Percentiles rank a stretch among this genome's conserved stretches.
These are phyloP conservation scores for Bombus sylvicola DNA, from an alignment of 1,140 invertebrate species.

Conservation along the genomic window DNA sequence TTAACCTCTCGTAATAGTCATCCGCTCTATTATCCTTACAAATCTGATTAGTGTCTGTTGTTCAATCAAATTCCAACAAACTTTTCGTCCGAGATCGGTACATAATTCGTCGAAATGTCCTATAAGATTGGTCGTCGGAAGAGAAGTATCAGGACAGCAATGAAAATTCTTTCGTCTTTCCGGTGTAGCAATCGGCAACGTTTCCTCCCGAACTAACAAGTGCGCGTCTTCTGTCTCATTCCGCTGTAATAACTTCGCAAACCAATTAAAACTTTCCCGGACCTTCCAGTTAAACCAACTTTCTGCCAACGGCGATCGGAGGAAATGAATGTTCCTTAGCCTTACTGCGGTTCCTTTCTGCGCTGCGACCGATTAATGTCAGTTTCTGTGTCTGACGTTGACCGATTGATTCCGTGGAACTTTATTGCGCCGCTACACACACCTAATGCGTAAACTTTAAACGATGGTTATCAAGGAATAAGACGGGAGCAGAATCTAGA, in stretches of 20 bases:
- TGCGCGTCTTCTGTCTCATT: slow-evolving; percentile 60
- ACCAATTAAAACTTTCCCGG: slow-evolving; percentile 61
- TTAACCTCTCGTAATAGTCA: too few species aligned
- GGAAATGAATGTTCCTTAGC: slow-evolving; percentile 56
- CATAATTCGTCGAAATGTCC: neutral
- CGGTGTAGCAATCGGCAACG: slow-evolving; percentile 26
- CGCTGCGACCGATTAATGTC: slow-evolving; percentile 51
- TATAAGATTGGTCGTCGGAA: too few species aligned
- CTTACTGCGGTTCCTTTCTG: slow-evolving; percentile 43
- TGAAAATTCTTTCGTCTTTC: slow-evolving; percentile 22
- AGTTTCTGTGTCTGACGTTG: slow-evolving; percentile 55
- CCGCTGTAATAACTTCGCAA: slow-evolving; percentile 58
- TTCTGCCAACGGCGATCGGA: slow-evolving; percentile 48
- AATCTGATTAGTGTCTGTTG: too few species aligned
- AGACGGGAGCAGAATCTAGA: neutral
- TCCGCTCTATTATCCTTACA: too few species aligned
- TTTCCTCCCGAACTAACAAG: slow-evolving; percentile 37
- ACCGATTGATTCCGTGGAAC: slow-evolving; percentile 48
- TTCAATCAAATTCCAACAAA: too few species aligned
- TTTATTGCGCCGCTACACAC: slow-evolving; percentile 27
- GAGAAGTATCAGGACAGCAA: neutral
- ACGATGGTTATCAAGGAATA: slow-evolving; percentile 26
- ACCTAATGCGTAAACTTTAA: slow-evolving; percentile 32
- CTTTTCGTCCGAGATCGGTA: too few species aligned
- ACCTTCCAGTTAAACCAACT: slow-evolving; percentile 57